phyloP scores from a whole-genome alignment of 2,797 vertebrate species.

The Malacoctenus gilli region DNA sequence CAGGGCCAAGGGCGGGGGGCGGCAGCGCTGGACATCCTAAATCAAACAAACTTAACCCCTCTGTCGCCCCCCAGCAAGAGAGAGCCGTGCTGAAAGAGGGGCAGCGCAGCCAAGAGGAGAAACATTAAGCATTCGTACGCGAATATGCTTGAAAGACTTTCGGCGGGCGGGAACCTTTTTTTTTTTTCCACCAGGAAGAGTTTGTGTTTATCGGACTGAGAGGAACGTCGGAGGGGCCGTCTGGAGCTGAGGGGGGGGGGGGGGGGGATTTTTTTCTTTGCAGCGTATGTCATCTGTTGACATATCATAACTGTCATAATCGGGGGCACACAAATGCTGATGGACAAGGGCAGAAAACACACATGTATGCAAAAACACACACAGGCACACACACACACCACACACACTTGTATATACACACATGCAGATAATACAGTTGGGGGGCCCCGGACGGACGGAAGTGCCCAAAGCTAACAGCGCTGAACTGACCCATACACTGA shows the following conservation, averaged over 20 bases:
- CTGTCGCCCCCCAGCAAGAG: slow-evolving; percentile 43
- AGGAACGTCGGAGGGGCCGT: neutral
- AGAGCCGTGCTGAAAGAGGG: slow-evolving; percentile 36
- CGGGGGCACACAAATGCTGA: slow-evolving; percentile 45
- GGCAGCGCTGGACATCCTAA: slow-evolving; percentile 66
- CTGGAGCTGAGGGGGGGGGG: neutral
- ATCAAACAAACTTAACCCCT: slow-evolving; percentile 77
- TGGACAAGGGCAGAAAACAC: slow-evolving; percentile 52
- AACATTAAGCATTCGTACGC: slow-evolving; percentile 16
- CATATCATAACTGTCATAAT: slow-evolving; percentile 61
- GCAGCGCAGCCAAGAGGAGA: slow-evolving; percentile 7
- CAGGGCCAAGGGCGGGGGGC: slow-evolving; percentile 62
- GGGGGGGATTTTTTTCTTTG: slow-evolving; percentile 36
- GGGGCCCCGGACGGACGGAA: slow-evolving; percentile 69
- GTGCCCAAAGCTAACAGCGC: slow-evolving; percentile 71
- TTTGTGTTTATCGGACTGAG: neutral
- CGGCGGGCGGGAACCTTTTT: too few species aligned
- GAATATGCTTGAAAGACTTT: slow-evolving; percentile 8
- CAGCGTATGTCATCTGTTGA: slow-evolving; percentile 55
- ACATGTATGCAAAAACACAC: slow-evolving; percentile 40
- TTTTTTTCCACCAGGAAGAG: neutral
- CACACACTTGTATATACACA: slow-evolving; percentile 30
- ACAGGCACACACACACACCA: slow-evolving; percentile 26
- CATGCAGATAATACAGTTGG: slow-evolving; percentile 69
- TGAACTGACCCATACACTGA: slow-evolving; percentile 69